Evolutionary conservation across 2,888 invertebrate genomes (phyloP).

Genomic region (Thymelicus lineola): DNA sequence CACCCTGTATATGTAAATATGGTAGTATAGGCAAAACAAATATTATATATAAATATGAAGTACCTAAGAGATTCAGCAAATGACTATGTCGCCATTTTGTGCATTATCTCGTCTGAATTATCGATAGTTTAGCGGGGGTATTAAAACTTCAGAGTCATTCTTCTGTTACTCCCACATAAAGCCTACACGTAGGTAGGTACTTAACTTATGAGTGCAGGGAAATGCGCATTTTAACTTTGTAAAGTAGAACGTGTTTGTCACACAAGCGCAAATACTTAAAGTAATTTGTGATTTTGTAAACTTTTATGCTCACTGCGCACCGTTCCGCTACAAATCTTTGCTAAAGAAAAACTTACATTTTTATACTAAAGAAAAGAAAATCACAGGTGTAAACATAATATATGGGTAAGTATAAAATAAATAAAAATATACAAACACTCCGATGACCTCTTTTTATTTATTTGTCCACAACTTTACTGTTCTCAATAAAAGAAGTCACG

Average conservation of each 20-base stretch:
- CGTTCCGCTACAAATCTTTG: slow-evolving; percentile 27
- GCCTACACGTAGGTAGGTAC: neutral
- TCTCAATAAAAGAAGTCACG: too few relatives aligned
- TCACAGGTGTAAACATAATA: neutral
- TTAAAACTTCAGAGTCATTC: neutral
- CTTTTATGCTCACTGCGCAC: slow-evolving; percentile 29
- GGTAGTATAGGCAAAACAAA: too few relatives aligned
- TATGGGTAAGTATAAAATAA: too few relatives aligned
- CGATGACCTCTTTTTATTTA: too few relatives aligned
- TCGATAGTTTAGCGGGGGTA: neutral
- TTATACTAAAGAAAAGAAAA: slow-evolving; percentile 18
- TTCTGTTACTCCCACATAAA: neutral
- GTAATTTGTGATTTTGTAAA: slow-evolving; percentile 33
- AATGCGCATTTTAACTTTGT: slow-evolving; percentile 20
- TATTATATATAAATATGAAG: too few relatives aligned
- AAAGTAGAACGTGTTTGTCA: slow-evolving; percentile 31
- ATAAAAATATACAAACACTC: too few relatives aligned
- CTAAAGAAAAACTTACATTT: slow-evolving; percentile 20
- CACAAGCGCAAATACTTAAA: slow-evolving; percentile 27
- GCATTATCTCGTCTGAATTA: too few relatives aligned
- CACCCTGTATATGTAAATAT: too few relatives aligned
- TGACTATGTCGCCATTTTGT: too few relatives aligned
- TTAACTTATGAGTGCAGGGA: slow-evolving; percentile 12
- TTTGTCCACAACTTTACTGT: too few relatives aligned
- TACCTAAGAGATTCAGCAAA: too few relatives aligned